Evolutionary conservation across 2,113 vertebrate species (phyloP).

Genomic region (Danionella cerebrum): DNA sequence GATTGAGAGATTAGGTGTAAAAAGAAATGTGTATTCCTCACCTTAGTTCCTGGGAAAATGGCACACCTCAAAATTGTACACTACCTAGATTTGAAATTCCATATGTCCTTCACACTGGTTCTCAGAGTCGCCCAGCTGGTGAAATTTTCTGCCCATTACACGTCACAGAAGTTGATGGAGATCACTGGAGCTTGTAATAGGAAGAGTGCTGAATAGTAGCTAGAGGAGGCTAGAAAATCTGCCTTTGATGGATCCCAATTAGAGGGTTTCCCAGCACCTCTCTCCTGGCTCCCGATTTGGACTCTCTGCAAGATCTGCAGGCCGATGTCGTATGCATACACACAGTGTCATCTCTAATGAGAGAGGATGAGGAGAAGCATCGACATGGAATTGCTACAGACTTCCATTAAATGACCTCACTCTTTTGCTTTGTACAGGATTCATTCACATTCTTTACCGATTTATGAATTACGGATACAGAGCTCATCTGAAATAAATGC

Average conservation of each 20-base stretch:
- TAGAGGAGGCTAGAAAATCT: slow-evolving; percentile 9
- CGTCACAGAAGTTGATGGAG: slow-evolving; percentile 55
- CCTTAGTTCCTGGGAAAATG: no score
- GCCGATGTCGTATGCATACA: not conserved
- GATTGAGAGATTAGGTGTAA: no score
- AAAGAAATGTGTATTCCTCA: no score
- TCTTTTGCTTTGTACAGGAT: no score
- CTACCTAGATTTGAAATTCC: not conserved
- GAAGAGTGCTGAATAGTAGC: slow-evolving; percentile 42
- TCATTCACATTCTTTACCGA: no score
- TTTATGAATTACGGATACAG: no score
- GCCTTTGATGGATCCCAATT: slow-evolving; percentile 27
- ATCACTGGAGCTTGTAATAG: slow-evolving; percentile 72
- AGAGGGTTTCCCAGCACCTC: slow-evolving; percentile 20
- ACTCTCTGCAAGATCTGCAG: not conserved
- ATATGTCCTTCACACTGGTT: slow-evolving; percentile 20
- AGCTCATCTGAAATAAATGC: no score
- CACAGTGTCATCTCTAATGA: slow-evolving; percentile 20
- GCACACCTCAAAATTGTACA: no score
- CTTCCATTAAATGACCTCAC: not conserved
- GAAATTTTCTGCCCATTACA: slow-evolving; percentile 36
- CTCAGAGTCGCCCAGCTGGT: slow-evolving; percentile 16
- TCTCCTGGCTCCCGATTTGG: not conserved
- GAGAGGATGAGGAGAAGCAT: slow-evolving; percentile 6
- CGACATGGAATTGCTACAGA: slow-evolving; percentile 2